These are phyloP conservation scores for Dreissena rostriformis DNA, from an alignment of 1,140 invertebrate species.

Conservation along the genomic window DNA sequence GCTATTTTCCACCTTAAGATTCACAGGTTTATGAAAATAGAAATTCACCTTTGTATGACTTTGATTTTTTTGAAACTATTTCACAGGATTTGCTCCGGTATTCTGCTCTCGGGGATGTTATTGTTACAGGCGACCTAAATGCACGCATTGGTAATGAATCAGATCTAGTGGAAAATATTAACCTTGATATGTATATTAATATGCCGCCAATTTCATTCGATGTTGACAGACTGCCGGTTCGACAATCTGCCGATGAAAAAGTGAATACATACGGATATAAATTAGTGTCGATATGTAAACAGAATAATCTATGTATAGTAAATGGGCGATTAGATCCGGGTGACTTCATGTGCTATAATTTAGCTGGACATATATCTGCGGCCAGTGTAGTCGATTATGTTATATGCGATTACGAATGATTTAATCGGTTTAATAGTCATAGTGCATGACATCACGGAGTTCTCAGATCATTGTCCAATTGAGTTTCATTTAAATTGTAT, in stretches of 20 bases:
- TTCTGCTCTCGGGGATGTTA: slow-evolving; percentile 9
- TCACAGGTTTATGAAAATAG: slow-evolving; percentile 14
- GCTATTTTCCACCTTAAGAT: slow-evolving; percentile 31
- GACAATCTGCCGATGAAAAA: neutral
- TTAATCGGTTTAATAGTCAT: neutral
- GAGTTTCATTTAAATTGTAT: slow-evolving; percentile 15
- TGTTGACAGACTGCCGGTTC: neutral
- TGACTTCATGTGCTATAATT: slow-evolving; percentile 16
- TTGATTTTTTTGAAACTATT: slow-evolving; percentile 20
- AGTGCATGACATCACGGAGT: neutral
- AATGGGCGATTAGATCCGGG: slow-evolving; percentile 19
- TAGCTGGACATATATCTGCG: neutral
- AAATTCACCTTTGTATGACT: slow-evolving; percentile 4
- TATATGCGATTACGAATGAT: neutral
- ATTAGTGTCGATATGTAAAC: slow-evolving; percentile 9
- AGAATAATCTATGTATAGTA: slow-evolving; percentile 4
- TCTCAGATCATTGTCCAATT: slow-evolving; percentile 4
- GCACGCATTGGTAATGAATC: neutral
- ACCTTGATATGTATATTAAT: neutral
- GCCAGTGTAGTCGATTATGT: slow-evolving; percentile 27
- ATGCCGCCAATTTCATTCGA: neutral
- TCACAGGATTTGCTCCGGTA: neutral
- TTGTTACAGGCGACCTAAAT: slow-evolving; percentile 14
- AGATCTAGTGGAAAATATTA: slow-evolving; percentile 26
- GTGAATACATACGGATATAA: slow-evolving; percentile 9